Evolutionary conservation across 2,888 invertebrate species (phyloP), one percentile per base, ranked within the genome.

Genomic region (Nasonia oneida): DNA sequence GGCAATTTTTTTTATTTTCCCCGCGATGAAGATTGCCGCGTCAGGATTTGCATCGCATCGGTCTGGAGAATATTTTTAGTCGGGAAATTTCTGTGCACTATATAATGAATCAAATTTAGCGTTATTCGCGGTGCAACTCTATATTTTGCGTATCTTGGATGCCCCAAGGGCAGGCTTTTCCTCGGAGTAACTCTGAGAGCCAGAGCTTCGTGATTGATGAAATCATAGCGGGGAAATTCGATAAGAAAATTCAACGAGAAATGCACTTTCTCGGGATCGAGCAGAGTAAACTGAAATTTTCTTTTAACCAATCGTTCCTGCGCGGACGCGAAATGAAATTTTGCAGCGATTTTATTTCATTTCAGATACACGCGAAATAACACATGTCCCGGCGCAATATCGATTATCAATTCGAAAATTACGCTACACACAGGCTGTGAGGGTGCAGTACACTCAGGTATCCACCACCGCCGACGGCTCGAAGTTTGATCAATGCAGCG

Each of bases 401-500:
- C 33, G 67, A 67, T 67, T 67, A 67, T 67, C 33, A 76, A 33
- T 39, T 71, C 39, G n/a, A 53, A 33, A 33, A 50, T 53, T 33
- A 39, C 39, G 78, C 23, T 64, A 29, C 47, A 42, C 37, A 37
- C 37, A 37, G 29, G n/a, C 37, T 57, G 37, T 10, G 3, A n/a
- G 29, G 23, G 2, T 33, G 12, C 6, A 29, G 3, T 12, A 3
- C 3, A n/a, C 3, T 18, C 15, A 14, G 33, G 67, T 15, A 37
- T 67, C 18, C 18, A 10, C 42, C 71, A n/a, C 42, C 8, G 37
- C 37, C 37, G 10, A 23, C 37, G 10, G 57, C 37, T n/a, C 76
- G 57, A 77, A 57, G 37, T 77, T 57, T 61, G 53, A 77, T 77
- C 61, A n/a, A 61, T 39, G 57, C n/a, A 18, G 29, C 10, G 18